Evolutionary conservation across 2,888 invertebrate genomes (phyloP).

Genomic region (Lasioglossum zephyrum): DNA sequence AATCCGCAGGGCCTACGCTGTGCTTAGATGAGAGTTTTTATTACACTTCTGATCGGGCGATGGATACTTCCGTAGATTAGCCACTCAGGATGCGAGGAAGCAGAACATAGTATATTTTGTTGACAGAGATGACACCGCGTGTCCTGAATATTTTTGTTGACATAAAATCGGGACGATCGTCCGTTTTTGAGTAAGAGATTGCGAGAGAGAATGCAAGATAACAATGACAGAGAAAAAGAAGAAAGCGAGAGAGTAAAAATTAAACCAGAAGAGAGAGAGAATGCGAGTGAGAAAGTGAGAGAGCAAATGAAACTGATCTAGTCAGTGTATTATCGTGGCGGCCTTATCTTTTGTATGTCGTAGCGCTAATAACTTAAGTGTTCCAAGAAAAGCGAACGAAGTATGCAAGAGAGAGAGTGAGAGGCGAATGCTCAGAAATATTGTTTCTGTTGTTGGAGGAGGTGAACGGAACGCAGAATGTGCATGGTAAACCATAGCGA

Average conservation of each 20-base stretch:
- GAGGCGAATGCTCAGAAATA: not conserved
- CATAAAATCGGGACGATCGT: slow-evolving; percentile 51
- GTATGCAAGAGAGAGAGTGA: slow-evolving; percentile 8
- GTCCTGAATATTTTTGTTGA: slow-evolving; percentile 74
- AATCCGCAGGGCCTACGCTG: slow-evolving; percentile 65
- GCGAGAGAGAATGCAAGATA: not conserved
- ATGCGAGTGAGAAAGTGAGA: slow-evolving; percentile 29
- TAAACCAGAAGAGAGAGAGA: not conserved
- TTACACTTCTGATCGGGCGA: slow-evolving; percentile 46
- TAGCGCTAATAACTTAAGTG: slow-evolving; percentile 72
- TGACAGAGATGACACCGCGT: slow-evolving; percentile 73
- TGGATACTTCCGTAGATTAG: slow-evolving; percentile 56
- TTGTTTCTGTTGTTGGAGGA: not conserved
- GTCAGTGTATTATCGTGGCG: slow-evolving; percentile 84
- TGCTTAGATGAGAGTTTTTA: slow-evolving; percentile 51
- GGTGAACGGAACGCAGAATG: slow-evolving; percentile 29
- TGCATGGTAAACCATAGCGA: slow-evolving; percentile 25
- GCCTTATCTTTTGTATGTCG: slow-evolving; percentile 84
- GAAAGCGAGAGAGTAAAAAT: slow-evolving; percentile 64
- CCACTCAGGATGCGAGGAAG: slow-evolving; percentile 68
- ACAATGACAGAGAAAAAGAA: not conserved
- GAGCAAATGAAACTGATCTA: slow-evolving; percentile 80
- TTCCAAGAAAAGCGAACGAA: slow-evolving; percentile 59
- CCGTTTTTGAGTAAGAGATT: slow-evolving; percentile 32
- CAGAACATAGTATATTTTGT: slow-evolving; percentile 78